phyloP scores from a whole-genome alignment of 2,113 vertebrate species.

The Nothocercus julius region DNA sequence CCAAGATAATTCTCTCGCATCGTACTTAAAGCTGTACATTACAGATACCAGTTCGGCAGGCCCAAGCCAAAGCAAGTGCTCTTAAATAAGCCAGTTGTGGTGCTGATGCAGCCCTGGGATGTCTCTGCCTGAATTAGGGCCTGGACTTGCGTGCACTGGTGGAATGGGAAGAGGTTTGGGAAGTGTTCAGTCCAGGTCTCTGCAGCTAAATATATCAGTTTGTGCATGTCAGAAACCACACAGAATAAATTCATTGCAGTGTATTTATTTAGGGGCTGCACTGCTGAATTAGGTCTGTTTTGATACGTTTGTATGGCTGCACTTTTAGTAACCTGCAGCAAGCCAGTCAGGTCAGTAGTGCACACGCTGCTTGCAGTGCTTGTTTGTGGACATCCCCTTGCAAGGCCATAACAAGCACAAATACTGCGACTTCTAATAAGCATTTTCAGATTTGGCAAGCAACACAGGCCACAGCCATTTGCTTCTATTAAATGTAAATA shows the following conservation, averaged over 20 bases:
- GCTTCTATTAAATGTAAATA: neutral
- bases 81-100: neutral
- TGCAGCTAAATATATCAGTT: neutral
- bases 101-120: neutral
- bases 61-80: neutral
- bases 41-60: neutral
- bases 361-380: neutral
- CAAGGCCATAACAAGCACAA: neutral
- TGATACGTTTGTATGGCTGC: neutral
- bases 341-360: neutral
- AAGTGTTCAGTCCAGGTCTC: neutral
- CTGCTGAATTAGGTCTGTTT: neutral
- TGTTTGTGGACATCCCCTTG: neutral
- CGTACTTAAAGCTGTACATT: neutral
- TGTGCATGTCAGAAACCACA: neutral
- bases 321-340: neutral
- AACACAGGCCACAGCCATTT: neutral
- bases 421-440: neutral
- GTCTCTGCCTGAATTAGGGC: neutral
- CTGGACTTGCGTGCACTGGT: neutral
- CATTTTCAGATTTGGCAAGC: neutral
- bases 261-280: neutral
- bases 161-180: neutral
- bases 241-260: neutral
- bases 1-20: neutral